Conservation (phyloP, 2,113 vertebrate species). For the Corythaixoides concolor region DNA sequence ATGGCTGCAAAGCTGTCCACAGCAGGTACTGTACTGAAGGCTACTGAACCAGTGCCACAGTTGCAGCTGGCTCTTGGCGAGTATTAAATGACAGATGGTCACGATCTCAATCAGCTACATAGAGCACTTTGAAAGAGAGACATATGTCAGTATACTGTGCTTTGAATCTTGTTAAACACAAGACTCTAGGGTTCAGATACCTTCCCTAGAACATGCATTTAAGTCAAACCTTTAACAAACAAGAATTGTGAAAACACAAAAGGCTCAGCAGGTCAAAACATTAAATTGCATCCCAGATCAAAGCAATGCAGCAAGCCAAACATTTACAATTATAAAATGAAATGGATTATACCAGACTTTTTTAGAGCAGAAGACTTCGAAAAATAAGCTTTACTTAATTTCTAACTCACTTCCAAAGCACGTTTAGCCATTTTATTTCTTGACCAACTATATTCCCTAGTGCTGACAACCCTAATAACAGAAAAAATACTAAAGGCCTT, state of each 20-base stretch:
- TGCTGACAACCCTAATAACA: not conserved
- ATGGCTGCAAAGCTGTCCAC: not conserved
- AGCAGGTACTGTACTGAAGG: not conserved
- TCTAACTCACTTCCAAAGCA: not conserved
- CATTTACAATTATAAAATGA: not conserved
- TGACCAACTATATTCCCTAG: not conserved
- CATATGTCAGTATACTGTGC: not conserved
- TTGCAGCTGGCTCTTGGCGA: not conserved
- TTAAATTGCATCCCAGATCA: not conserved
- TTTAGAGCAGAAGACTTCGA: not conserved
- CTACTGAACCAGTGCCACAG: not conserved
- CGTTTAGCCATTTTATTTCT: not conserved
- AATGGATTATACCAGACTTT: not conserved
- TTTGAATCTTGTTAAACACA: constrained; percentile 12
- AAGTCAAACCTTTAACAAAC: not conserved
- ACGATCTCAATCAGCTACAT: not conserved
- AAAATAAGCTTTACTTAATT: not conserved
- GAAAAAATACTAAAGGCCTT: not conserved
- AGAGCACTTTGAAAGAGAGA: not conserved
- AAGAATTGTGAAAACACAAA: not conserved
- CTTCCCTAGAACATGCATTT: not conserved
- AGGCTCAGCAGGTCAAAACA: not conserved
- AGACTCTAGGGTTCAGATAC: not conserved
- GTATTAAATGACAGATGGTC: constrained; percentile 51
- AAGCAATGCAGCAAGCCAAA: not conserved